phyloP scores from a whole-genome alignment of 2,797 vertebrate species.

The Sebastes aleutianus region DNA sequence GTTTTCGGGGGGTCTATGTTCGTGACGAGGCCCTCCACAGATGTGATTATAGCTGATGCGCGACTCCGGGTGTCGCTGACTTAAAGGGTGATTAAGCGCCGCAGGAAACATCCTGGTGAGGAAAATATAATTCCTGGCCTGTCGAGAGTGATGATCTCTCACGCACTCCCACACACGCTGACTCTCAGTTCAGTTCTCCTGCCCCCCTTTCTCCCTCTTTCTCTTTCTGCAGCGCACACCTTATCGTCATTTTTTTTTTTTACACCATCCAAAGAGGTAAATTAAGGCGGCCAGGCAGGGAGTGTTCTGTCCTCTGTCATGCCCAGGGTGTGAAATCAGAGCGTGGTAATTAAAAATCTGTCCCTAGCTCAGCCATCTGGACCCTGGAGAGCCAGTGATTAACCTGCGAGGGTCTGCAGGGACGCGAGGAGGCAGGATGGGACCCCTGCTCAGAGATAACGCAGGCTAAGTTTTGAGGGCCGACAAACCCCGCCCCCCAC shows the following conservation, averaged over 20 bases:
- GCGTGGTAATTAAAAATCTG: conserved; percentile 78
- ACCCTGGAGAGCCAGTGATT: conserved; percentile 66
- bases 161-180: conserved; percentile 12
- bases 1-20: conserved; percentile 47
- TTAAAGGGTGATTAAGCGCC: conserved; percentile 63
- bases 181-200: conserved; percentile 1
- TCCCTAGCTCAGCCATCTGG: conserved; percentile 70
- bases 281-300: conserved; percentile 38
- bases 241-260: conserved; percentile 28
- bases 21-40: conserved; percentile 41
- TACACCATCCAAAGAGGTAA: conserved; percentile 28
- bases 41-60: conserved; percentile 63
- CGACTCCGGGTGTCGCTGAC: conserved; percentile 50
- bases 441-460: not conserved
- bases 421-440: conserved; percentile 20
- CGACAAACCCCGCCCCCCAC: not conserved
- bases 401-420: conserved; percentile 60
- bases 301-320: conserved; percentile 54
- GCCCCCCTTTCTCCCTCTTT: not conserved
- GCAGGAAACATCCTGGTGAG: conserved; percentile 63
- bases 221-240: conserved; percentile 32
- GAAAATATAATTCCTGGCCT: conserved; percentile 67
- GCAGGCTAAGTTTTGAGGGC: not conserved
- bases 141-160: conserved; percentile 52
- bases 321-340: conserved; percentile 73